Evolutionary conservation across 1,140 invertebrate genomes (phyloP), one percentile per base, ranked within the genome.

Genomic region (Pseudomyrmex cubaensis): DNA sequence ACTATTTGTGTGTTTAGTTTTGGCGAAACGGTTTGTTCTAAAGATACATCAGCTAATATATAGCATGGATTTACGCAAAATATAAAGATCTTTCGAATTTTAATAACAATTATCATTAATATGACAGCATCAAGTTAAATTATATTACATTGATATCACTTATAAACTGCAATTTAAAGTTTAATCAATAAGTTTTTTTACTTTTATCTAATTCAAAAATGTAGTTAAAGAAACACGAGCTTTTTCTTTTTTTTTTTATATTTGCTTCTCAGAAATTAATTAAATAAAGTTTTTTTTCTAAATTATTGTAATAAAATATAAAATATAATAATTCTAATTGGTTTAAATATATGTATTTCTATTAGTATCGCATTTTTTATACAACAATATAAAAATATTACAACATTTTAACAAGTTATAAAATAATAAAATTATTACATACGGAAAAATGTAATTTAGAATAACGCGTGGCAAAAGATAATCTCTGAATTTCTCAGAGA

Each of bases 1-100:
- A 80, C 59, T 50, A 12, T 61, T 12, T 8, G n/a, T 12, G 25
- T 25, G 56, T 8, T 57, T 70, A 59, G n/a, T 59, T 22, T 80
- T 25, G 15, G 54, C 7, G 15, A 69, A 69, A 57, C 22, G 12
- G 57, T 56, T n/a, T 13, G 15, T 44, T 54, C 12, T 56, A 76
- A 20, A n/a, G 17, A 52, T 52, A 10, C 15, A 13, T 15, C 12
- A 9, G 17, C 35, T 9, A 10, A 46, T 35, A 9, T 9, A 76
- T 54, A 63, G 44, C 44, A 52, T 20, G 12, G 1, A 72, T n/a
- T n/a, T n/a, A n/a, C n/a, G n/a, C n/a, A n/a, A n/a, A n/a, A n/a
- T n/a, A n/a, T n/a, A 12, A 52, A 3, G 35, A 35, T 7, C 3
- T 5, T 4, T 25, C 12, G 20, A 15, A 15, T 66, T 44, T 66